Conservation (phyloP, 23 tunicate genomes). For the Styela clava region DNA sequence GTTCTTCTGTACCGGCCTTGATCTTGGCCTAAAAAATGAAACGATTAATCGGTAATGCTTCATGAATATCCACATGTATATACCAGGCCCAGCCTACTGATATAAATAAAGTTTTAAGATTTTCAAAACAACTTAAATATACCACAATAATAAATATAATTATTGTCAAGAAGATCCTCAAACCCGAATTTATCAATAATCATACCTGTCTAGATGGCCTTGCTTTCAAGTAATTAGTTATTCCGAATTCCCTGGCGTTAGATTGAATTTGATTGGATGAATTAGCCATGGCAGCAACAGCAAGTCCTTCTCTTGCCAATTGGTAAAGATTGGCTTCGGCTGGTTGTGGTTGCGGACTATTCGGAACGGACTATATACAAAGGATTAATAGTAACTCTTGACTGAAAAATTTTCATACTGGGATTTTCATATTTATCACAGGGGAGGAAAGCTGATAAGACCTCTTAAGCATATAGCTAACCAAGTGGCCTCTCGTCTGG, state of each 20-base stretch:
- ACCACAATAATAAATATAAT: too few species aligned
- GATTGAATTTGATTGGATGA: not conserved
- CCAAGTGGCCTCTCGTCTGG: too few species aligned
- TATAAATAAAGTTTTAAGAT: too few species aligned
- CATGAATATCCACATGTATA: too few species aligned
- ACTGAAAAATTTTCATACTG: not conserved
- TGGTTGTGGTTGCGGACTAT: constrained; percentile 33
- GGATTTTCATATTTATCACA: not conserved
- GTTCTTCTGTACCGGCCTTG: constrained; percentile 32
- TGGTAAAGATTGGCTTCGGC: constrained; percentile 32
- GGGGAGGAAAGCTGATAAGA: too few species aligned
- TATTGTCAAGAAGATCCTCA: too few species aligned
- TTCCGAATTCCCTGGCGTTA: not conserved
- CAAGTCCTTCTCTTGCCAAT: constrained; percentile 31
- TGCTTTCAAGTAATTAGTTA: constrained; percentile 25
- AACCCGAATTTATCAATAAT: too few species aligned
- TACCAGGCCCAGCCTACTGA: too few species aligned
- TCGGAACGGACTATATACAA: constrained; percentile 21
- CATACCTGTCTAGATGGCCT: constrained; percentile 26
- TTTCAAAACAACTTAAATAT: too few species aligned
- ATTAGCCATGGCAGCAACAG: constrained; percentile 33
- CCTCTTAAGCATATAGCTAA: too few species aligned
- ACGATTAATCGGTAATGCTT: too few species aligned
- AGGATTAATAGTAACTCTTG: not conserved
- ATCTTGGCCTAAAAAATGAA: constrained; percentile 22